Conservation (phyloP, 2,888 invertebrate species). For the Caenorhabditis panamensis region DNA sequence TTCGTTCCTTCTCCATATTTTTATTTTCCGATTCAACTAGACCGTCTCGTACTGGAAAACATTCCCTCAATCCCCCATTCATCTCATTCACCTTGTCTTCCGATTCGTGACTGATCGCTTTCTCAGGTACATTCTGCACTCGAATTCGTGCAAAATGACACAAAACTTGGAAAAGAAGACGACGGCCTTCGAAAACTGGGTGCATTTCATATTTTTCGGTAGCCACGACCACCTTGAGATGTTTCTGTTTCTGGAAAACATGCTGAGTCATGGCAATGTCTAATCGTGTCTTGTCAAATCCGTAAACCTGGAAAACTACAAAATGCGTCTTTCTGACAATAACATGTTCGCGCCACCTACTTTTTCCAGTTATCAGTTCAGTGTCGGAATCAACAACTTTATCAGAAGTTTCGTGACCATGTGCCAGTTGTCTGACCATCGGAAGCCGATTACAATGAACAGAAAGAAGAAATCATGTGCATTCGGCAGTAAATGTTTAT, state of each 20-base stretch:
- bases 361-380: neutral
- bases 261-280: too few species aligned
- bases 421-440: constrained; percentile 9
- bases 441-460: neutral
- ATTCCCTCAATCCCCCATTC: neutral
- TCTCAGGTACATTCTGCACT: constrained; percentile 38
- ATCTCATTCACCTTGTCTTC: constrained; percentile 16
- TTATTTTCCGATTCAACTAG: neutral
- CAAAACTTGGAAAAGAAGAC: too few species aligned
- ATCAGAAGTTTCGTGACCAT: neutral
- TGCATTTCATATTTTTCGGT: constrained; percentile 7
- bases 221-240: too few species aligned
- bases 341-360: too few species aligned
- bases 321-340: too few species aligned
- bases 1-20: constrained; percentile 3
- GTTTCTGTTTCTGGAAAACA: neutral
- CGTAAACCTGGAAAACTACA: too few species aligned
- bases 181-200: neutral
- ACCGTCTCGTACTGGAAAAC: neutral
- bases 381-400: neutral
- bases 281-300: too few species aligned
- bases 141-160: constrained; percentile 18
- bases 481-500: too few species aligned
- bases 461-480: constrained; percentile 30
- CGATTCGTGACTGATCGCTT: constrained; percentile 51